These are phyloP conservation scores for Sandelia bainsii DNA, from an alignment of 2,797 vertebrate genomes.

Conservation along the genomic window DNA sequence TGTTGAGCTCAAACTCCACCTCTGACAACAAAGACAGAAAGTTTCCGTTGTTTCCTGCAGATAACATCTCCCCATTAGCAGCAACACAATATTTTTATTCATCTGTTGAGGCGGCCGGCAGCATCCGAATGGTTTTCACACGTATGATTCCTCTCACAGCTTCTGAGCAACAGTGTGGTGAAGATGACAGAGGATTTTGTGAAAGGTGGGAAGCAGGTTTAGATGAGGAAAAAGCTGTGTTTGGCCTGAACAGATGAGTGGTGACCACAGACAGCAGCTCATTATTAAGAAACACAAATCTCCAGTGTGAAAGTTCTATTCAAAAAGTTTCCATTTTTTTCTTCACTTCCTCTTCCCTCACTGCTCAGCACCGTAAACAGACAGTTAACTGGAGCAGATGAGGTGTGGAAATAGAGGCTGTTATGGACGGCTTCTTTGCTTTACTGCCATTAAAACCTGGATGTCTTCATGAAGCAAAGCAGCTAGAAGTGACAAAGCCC, in stretches of 20 bases:
- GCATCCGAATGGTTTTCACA: conserved; percentile 43
- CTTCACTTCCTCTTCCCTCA: neutral
- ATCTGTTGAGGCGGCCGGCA: conserved; percentile 4
- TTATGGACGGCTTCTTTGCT: neutral
- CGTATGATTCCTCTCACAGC: conserved; percentile 32
- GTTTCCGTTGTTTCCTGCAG: conserved; percentile 25
- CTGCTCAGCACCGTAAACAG: neutral
- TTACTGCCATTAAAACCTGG: neutral
- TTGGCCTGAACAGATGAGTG: conserved; percentile 3
- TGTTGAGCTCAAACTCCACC: neutral
- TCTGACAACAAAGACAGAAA: conserved; percentile 4
- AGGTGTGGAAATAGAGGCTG: neutral
- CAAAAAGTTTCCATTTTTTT: neutral
- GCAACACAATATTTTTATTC: conserved; percentile 24
- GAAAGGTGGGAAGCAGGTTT: conserved; percentile 13
- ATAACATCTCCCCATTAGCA: conserved; percentile 38
- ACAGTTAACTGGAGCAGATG: conserved; percentile 3
- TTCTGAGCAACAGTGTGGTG: conserved; percentile 1
- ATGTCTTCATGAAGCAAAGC: neutral
- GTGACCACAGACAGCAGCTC: conserved; percentile 1
- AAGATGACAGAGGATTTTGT: conserved; percentile 26
- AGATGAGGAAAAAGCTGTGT: conserved; percentile 9
- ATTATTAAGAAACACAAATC: conserved; percentile 26
- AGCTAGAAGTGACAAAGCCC: conserved; percentile 2
- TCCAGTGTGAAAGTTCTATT: neutral